Base-by-base conservation (phyloP, 2,113 vertebrate genomes). In the Pagrus major region DNA sequence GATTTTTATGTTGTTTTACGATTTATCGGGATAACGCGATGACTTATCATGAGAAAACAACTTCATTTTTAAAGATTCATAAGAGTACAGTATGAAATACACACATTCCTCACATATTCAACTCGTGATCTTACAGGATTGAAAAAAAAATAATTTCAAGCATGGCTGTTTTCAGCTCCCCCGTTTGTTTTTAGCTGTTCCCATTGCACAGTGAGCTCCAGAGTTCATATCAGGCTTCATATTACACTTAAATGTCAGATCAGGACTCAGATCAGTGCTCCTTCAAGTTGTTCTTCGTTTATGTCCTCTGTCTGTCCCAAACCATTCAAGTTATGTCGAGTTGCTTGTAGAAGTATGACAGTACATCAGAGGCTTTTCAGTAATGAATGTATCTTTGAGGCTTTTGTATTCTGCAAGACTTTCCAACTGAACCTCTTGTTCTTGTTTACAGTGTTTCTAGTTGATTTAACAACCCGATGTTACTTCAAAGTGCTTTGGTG, bases 181-280 rank as follows among this genome's bases (percentile, higher is more conserved):
- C n/a, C n/a, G n/a, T n/a, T n/a, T n/a, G n/a, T n/a, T n/a, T n/a
- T n/a, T n/a, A n/a, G n/a, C n/a, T n/a, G n/a, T 61, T 25, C 33
- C 29, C 14, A n/a, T 35, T 41, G 54, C 25, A 29, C 41, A 5
- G 51, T 35, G 56, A 44, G 37, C 37, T 31, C 11, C 23, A 20
- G 64, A 51, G n/a, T 52, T 54, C 3, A 58, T 51, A 47, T 39
- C 61, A 59, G 77, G 41, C 67, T 63, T 42, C 49, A 63, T 6
- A 49, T 84, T 78, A 37, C 27, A 6, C 63, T 33, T 16, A 78
- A 81, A 76, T 79, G 81, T 18, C 71, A 67, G 70, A 46, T 77
- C 76, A 83, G 63, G 31, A 52, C 55, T 54, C 52, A 55, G 83
- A 76, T 84, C 78, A 63, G 5, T 27, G 39, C 23, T 58, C 16